Evolutionary conservation across 2,888 invertebrate species (phyloP).

Genomic region (Drosophila kanekoi): DNA sequence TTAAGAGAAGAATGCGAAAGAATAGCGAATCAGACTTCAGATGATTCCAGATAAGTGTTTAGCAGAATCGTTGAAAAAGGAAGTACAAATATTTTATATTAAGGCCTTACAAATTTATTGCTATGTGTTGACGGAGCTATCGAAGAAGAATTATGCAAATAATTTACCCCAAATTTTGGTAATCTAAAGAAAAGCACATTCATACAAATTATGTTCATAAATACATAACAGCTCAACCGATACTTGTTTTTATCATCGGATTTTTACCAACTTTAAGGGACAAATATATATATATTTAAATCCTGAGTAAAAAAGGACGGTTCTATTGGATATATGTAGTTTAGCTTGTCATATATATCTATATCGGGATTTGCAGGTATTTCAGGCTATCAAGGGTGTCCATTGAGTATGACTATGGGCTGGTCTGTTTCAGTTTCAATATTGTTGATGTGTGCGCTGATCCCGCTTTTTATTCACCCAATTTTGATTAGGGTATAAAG

Average conservation of each 20-base stretch:
- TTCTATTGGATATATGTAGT: no score
- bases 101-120: background rate
- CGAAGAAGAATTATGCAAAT: background rate
- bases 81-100: background rate
- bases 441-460: no score
- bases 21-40: conserved; percentile 10
- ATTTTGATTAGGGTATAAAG: no score
- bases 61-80: background rate
- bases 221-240: background rate
- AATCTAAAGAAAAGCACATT: no score
- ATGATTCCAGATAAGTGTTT: background rate
- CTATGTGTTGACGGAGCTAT: background rate
- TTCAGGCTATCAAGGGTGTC: no score
- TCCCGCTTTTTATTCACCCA: no score
- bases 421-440: no score
- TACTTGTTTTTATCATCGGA: background rate
- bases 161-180: no score
- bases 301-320: no score
- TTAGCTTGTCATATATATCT: no score
- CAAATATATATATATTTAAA: background rate
- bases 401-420: no score
- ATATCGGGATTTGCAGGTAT: no score
- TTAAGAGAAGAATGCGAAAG: conserved; percentile 29
- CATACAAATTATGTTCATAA: background rate
- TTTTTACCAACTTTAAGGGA: background rate